Percentiles rank a stretch among this genome's conserved stretches.
Evolutionary conservation across 1,140 invertebrate genomes (phyloP).

Genomic region (Aethina tumida): DNA sequence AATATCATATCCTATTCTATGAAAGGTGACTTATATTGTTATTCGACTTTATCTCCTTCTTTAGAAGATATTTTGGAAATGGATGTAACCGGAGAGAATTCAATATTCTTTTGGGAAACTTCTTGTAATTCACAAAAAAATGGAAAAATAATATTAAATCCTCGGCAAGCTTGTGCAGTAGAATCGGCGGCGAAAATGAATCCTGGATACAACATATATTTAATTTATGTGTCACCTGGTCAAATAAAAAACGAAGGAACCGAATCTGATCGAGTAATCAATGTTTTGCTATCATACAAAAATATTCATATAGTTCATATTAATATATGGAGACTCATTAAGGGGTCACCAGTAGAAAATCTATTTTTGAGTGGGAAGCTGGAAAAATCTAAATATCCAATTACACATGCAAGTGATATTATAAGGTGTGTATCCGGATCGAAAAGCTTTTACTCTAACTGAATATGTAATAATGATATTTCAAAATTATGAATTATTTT

Average conservation of each 20-base stretch:
- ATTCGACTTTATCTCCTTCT: no score
- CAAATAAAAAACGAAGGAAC: conserved; percentile 30
- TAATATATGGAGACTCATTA: conserved; percentile 45
- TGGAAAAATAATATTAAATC: conserved; percentile 35
- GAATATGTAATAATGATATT: not conserved
- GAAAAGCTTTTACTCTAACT: not conserved
- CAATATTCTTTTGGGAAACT: conserved; percentile 35
- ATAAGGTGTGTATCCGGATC: conserved; percentile 30
- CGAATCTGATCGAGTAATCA: conserved; percentile 32
- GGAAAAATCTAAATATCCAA: conserved; percentile 42
- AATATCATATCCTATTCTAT: no score
- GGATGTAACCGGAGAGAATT: no score
- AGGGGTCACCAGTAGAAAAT: conserved; percentile 46
- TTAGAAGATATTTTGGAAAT: no score
- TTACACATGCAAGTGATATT: conserved; percentile 55
- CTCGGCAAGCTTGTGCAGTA: conserved; percentile 54
- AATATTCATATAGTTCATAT: conserved; percentile 49
- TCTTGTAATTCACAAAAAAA: conserved; percentile 36
- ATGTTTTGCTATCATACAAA: conserved; percentile 39
- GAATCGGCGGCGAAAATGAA: conserved; percentile 55
- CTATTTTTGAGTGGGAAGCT: conserved; percentile 46
- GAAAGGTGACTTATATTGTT: no score
- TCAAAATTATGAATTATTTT: conserved; percentile 1
- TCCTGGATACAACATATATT: conserved; percentile 44
- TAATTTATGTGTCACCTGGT: conserved; percentile 44